phyloP scores from a whole-genome alignment of 2,113 vertebrate genomes.

The Syrrhaptes paradoxus region DNA sequence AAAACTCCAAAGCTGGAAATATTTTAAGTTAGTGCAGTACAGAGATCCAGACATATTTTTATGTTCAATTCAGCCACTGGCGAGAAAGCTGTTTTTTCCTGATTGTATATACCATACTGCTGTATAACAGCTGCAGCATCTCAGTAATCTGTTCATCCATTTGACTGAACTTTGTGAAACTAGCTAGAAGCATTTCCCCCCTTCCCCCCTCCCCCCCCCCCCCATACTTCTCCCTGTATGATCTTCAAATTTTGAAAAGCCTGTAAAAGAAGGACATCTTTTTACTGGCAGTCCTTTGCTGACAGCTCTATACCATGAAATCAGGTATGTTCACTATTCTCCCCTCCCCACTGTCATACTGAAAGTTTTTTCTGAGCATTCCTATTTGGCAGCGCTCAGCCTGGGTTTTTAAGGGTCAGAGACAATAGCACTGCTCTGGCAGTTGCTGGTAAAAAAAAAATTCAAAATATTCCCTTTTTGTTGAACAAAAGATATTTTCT shows the following conservation, averaged over 20 bases:
- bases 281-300: not conserved
- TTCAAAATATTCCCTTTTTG: not conserved
- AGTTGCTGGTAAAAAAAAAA: not conserved
- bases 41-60: not conserved
- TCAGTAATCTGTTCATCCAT: conserved; percentile 15
- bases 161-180: conserved; percentile 48
- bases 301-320: not conserved
- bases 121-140: conserved; percentile 15
- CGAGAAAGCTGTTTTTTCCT: conserved; percentile 38
- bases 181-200: not conserved
- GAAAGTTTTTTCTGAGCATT: not conserved
- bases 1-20: not conserved
- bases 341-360: not conserved
- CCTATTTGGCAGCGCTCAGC: not conserved
- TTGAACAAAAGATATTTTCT: not conserved
- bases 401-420: not conserved
- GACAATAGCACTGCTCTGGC: not conserved
- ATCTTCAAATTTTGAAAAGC: conserved; percentile 19
- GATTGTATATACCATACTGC: conserved; percentile 16
- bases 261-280: conserved; percentile 22
- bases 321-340: not conserved
- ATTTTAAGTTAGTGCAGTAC: not conserved
- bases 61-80: not conserved
- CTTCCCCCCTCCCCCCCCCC: not conserved
- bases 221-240: not conserved